These are phyloP conservation scores for Rotaria sp. DNA, from an alignment of 2,888 invertebrate species.

Conservation along the genomic window DNA sequence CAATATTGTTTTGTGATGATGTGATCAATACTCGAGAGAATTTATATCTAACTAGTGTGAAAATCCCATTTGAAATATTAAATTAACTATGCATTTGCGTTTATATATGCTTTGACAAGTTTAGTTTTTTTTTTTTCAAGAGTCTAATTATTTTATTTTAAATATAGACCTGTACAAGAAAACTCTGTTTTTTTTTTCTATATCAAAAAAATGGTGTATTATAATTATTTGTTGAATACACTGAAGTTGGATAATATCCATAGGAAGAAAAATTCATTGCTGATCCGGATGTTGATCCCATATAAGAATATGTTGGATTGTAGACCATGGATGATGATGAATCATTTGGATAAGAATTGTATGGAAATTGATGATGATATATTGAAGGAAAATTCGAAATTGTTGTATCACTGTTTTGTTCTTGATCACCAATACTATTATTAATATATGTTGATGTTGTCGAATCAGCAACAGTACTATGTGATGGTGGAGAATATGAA, in stretches of 20 bases:
- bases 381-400: background rate
- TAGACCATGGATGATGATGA: background rate
- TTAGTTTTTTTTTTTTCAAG: too few species aligned
- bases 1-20: background rate
- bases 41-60: slow-evolving; percentile 1
- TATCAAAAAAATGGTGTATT: background rate
- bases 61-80: background rate
- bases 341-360: background rate
- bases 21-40: background rate
- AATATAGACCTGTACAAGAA: background rate
- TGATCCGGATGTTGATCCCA: background rate
- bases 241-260: background rate
- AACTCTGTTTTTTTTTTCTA: too few species aligned
- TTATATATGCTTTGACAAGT: background rate
- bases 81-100: background rate
- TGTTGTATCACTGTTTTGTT: background rate
- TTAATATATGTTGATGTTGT: background rate
- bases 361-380: background rate
- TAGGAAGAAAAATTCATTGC: background rate
- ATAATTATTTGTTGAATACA: background rate
- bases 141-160: background rate
- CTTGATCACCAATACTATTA: background rate
- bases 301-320: background rate
- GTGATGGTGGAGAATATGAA: background rate
- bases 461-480: background rate